These are phyloP conservation scores for Pseudomugil gertrudae DNA, from an alignment of 2,797 vertebrate species.

Conservation along the genomic window DNA sequence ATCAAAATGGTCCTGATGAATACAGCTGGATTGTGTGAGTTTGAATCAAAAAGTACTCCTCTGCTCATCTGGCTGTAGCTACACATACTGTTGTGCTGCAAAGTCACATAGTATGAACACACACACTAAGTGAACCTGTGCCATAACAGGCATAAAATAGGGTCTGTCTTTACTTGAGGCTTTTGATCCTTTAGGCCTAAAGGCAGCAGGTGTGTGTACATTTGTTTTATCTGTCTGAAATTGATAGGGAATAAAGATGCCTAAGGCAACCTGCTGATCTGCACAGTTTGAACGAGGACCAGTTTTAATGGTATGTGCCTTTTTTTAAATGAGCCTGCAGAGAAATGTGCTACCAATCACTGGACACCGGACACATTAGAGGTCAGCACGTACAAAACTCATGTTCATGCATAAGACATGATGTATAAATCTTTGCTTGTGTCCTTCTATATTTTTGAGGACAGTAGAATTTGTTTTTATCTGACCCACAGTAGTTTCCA, in stretches of 20 bases:
- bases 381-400: slow-evolving; percentile 12
- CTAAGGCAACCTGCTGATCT: slow-evolving; percentile 51
- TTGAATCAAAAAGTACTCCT: slow-evolving; percentile 58
- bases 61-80: slow-evolving; percentile 45
- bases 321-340: slow-evolving; percentile 58
- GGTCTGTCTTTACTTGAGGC: slow-evolving; percentile 66
- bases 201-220: slow-evolving; percentile 46
- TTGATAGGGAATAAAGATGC: slow-evolving; percentile 37
- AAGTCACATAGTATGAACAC: slow-evolving; percentile 56
- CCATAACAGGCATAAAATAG: slow-evolving; percentile 84
- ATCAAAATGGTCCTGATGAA: slow-evolving; percentile 65
- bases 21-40: slow-evolving; percentile 54
- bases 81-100: slow-evolving; percentile 67
- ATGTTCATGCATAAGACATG: neutral
- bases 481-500: slow-evolving; percentile 13
- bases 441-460: slow-evolving; percentile 2
- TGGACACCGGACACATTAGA: slow-evolving; percentile 32
- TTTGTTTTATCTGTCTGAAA: slow-evolving; percentile 49
- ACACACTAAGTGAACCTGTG: slow-evolving; percentile 34
- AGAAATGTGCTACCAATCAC: slow-evolving; percentile 65
- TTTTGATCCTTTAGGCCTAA: slow-evolving; percentile 35
- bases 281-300: slow-evolving; percentile 47
- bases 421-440: neutral
- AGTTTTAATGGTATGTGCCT: slow-evolving; percentile 35
- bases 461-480: slow-evolving; percentile 8